Evolutionary conservation across 2,797 vertebrate genomes (phyloP).

Genomic region (Gymnocypris eckloni): DNA sequence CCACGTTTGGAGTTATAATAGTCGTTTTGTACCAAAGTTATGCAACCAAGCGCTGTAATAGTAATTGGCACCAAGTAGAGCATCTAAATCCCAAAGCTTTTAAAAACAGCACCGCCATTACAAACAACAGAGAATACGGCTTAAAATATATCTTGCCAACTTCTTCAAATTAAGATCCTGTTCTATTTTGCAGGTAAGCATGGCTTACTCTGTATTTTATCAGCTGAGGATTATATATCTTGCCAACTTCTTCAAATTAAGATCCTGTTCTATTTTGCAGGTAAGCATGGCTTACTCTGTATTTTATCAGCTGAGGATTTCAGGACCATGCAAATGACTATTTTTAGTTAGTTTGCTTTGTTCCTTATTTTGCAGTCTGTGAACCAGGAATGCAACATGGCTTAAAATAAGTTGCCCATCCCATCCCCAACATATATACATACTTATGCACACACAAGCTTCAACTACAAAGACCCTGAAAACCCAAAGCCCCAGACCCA

Average conservation of each 20-base stretch:
- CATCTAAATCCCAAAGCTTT: conserved; percentile 31
- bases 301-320: background rate
- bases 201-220: no score
- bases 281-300: no score
- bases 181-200: no score
- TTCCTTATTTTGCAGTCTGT: conserved; percentile 40
- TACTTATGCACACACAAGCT: conserved; percentile 1
- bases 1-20: background rate
- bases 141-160: conserved; percentile 16
- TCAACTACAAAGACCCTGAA: conserved; percentile 17
- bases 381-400: conserved; percentile 16
- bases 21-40: background rate
- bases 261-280: no score
- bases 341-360: background rate
- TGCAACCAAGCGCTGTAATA: conserved; percentile 10
- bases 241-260: no score
- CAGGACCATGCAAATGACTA: conserved; percentile 26
- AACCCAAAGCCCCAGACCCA: conserved; percentile 19
- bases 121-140: background rate
- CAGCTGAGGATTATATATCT: conserved; percentile 10
- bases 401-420: conserved; percentile 39
- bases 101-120: conserved; percentile 9
- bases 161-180: no score
- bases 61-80: conserved; percentile 14
- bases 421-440: background rate